Evolutionary conservation across 2,113 vertebrate species (phyloP).

Genomic region (Todiramphus chloris): DNA sequence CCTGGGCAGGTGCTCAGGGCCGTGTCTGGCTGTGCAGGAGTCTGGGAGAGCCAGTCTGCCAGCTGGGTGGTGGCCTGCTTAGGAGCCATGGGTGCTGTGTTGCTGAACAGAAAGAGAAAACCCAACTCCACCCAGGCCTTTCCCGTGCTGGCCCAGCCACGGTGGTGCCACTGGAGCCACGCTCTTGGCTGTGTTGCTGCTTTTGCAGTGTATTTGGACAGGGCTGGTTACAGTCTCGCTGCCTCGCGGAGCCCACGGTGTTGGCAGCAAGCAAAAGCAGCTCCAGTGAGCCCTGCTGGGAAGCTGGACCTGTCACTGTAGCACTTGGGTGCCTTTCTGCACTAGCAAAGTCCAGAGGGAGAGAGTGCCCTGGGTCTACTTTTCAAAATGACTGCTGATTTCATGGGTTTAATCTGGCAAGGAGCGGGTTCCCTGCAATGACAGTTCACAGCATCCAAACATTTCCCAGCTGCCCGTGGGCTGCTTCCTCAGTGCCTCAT

Average conservation of each 20-base stretch:
- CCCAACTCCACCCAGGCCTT: neutral
- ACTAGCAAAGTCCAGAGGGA: neutral
- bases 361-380: neutral
- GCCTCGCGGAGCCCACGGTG: accelerated
- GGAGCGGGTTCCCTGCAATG: neutral
- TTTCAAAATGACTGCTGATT: neutral
- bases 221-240: too few relatives aligned
- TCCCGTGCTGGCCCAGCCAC: neutral
- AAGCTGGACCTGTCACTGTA: accelerated
- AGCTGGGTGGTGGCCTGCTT: neutral
- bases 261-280: neutral
- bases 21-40: accelerated
- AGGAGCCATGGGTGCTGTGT: neutral
- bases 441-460: neutral
- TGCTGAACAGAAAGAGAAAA: neutral
- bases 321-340: accelerated
- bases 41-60: accelerated
- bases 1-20: neutral
- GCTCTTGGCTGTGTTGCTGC: neutral
- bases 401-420: neutral
- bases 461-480: accelerated
- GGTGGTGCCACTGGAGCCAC: accelerated
- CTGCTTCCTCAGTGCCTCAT: neutral
- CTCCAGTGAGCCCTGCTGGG: too few relatives aligned
- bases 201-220: accelerated